Evolutionary conservation across 2,888 invertebrate species (phyloP), one percentile per base, ranked within the genome.

Genomic region (Andrena bucephala): DNA sequence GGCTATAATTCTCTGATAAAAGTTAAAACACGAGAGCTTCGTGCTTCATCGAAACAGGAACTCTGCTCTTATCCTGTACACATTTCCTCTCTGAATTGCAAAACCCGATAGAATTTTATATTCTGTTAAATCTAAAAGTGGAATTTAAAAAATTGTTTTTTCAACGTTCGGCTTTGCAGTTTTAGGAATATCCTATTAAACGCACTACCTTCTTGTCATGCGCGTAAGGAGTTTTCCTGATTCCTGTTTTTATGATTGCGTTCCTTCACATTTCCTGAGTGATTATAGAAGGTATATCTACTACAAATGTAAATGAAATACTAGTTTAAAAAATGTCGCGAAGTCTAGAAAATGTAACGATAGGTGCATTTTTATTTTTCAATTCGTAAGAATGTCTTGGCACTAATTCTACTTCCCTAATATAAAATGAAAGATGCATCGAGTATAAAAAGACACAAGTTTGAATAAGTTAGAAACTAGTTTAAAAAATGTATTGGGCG

Each of bases 101-200:
- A 36, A 67, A 36, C 36, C 42, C 33, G 66, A 29, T 36, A 20
- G 36, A 73, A 42, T 42, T 66, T 54, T 29, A 10, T n/a, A 8
- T 54, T 13, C 20, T 7, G 16, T 24, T 29, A 54, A 36, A 66
- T 66, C 20, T 36, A 42, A 29, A 29, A 67, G 54, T 31, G 7
- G 16, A 8, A 29, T 31, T 42, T 54, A 42, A 67, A 57, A 27
- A 57, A 16, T 65, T 20, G 10, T 31, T 31, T 62, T 24, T 33
- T 24, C 0, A 13, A 48, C 0, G 52, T 10, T 50, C 33, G 20
- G 10, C 16, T 6, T 0, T 42, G 2, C 31, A 42, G 1, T 16
- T 62, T 60, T 69, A 27, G 3, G 36, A 20, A 20, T 33, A 20
- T 72, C 5, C 20, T 8, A 33, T 20, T 62, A 31, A 31, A 62